phyloP scores from a whole-genome alignment of 2,113 vertebrate genomes.

The Orientallactaga bullata region DNA sequence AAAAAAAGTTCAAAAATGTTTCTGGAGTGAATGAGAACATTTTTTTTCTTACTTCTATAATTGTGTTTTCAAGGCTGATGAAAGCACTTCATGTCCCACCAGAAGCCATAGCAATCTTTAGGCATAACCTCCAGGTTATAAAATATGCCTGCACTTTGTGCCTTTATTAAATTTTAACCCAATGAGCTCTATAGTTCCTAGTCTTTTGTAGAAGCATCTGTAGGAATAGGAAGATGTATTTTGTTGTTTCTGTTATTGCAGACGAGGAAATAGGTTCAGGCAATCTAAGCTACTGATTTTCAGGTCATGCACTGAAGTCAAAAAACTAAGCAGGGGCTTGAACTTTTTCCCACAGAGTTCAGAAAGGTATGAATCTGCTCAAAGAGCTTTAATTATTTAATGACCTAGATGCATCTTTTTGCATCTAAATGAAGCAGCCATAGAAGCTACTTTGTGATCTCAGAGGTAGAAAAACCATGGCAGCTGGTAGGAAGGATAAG shows the following conservation, averaged over 20 bases:
- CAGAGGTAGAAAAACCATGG: not conserved
- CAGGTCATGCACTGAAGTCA: not conserved
- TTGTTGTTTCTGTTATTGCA: constrained; percentile 11
- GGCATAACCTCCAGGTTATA: not conserved
- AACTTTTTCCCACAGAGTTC: constrained; percentile 52
- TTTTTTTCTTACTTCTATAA: not conserved
- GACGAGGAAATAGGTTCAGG: not conserved
- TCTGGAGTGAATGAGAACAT: constrained; percentile 29
- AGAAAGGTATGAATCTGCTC: constrained; percentile 37
- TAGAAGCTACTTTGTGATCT: constrained; percentile 45
- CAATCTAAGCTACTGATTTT: constrained; percentile 4
- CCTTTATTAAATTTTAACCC: not conserved
- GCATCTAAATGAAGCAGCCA: constrained; percentile 51
- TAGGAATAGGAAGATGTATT: not conserved
- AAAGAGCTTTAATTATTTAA: constrained; percentile 63
- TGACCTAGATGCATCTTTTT: constrained; percentile 70
- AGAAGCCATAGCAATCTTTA: not conserved
- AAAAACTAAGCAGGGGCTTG: constrained; percentile 4
- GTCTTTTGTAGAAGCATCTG: not conserved
- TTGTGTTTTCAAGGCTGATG: not conserved
- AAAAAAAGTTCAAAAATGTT: not conserved
- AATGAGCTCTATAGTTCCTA: not conserved
- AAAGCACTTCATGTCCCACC: not conserved
- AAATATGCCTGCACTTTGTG: not conserved
- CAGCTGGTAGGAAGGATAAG: constrained; percentile 52